Evolutionary conservation across 2,888 invertebrate species (phyloP).

Genomic region (Bombylius discolor): DNA sequence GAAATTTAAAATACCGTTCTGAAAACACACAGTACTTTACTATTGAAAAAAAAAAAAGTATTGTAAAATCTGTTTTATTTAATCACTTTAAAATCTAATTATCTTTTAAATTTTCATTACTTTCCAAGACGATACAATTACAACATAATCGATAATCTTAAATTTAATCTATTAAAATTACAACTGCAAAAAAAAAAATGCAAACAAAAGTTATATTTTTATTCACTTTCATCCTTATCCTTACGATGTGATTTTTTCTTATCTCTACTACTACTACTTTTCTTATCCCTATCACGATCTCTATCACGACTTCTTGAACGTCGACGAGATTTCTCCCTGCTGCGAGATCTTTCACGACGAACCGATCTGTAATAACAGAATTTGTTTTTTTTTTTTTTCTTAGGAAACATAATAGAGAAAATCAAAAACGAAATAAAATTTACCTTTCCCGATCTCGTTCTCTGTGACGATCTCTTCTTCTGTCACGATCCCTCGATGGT

Average conservation of each 20-base stretch:
- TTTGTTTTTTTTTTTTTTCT: not conserved
- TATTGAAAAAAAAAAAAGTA: too few relatives aligned
- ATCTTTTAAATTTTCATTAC: too few relatives aligned
- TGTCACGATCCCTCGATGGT: constrained; percentile 20
- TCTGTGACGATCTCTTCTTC: constrained; percentile 24
- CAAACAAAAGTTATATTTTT: constrained; percentile 15
- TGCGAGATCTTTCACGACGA: constrained; percentile 43
- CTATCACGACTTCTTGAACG: constrained; percentile 45
- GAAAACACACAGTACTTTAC: too few relatives aligned
- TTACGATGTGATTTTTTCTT: constrained; percentile 61
- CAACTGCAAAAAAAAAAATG: too few relatives aligned
- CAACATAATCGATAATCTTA: too few relatives aligned
- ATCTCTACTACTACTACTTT: constrained; percentile 47
- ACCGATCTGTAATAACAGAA: constrained; percentile 18
- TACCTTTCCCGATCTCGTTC: constrained; percentile 29
- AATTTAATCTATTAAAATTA: too few relatives aligned
- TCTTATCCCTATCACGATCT: constrained; percentile 54
- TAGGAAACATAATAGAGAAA: too few relatives aligned
- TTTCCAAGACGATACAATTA: too few relatives aligned
- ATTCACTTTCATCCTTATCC: constrained; percentile 61
- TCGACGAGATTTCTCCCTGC: constrained; percentile 54
- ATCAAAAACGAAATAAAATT: too few relatives aligned
- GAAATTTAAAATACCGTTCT: too few relatives aligned
- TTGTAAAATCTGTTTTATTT: too few relatives aligned
- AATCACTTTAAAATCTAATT: too few relatives aligned